Percentiles rank a stretch among this genome's conserved stretches.
These are phyloP conservation scores for Tetropium fuscum DNA, from an alignment of 2,888 invertebrate genomes.

Conservation along the genomic window DNA sequence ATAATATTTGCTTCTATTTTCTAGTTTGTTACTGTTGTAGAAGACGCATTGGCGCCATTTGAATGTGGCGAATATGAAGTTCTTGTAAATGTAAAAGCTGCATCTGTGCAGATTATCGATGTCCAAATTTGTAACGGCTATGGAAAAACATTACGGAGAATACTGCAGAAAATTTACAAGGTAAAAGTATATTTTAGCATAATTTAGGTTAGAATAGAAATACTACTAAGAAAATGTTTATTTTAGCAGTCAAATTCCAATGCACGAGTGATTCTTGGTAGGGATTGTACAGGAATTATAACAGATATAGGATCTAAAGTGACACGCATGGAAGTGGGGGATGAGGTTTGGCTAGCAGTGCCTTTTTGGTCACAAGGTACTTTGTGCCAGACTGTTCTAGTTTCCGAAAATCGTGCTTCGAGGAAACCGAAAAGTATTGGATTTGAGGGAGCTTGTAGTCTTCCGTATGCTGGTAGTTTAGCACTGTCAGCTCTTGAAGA, in stretches of 20 bases:
- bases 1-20: conserved; percentile 37
- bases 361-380: conserved; percentile 72
- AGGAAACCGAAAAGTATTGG: conserved; percentile 69
- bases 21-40: conserved; percentile 69
- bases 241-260: conserved; percentile 62
- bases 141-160: conserved; percentile 56
- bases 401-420: conserved; percentile 68
- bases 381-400: conserved; percentile 69
- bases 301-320: conserved; percentile 72
- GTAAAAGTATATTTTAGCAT: conserved; percentile 41
- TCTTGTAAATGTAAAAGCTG: conserved; percentile 73
- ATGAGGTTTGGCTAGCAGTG: conserved; percentile 72
- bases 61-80: conserved; percentile 69
- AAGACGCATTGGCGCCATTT: conserved; percentile 69
- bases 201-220: too few species aligned
- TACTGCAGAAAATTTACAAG: conserved; percentile 54
- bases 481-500: conserved; percentile 69
- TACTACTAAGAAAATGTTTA: too few species aligned
- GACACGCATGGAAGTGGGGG: conserved; percentile 71
- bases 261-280: conserved; percentile 71
- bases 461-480: conserved; percentile 72
- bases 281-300: conserved; percentile 74
- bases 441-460: conserved; percentile 72
- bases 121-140: conserved; percentile 72
- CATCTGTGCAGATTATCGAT: conserved; percentile 72